These are phyloP conservation scores for Muntiacus muntjak DNA, from an alignment of 2,113 vertebrate genomes.

Conservation along the genomic window DNA sequence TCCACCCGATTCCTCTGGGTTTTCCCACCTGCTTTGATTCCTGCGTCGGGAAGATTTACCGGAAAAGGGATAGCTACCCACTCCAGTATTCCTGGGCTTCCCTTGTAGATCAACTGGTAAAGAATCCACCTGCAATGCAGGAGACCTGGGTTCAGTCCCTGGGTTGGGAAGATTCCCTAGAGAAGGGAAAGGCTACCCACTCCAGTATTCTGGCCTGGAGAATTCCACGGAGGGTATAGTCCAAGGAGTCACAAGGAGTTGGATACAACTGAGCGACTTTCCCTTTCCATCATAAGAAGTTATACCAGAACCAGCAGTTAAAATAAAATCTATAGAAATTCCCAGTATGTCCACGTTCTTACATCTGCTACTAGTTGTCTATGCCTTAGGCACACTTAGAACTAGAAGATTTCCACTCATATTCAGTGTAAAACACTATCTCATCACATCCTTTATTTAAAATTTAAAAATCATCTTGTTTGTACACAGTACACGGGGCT, in stretches of 20 bases:
- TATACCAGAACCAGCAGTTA: neutral
- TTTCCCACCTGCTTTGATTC: neutral
- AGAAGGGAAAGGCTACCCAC: neutral
- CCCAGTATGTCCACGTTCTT: neutral
- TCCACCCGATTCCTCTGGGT: no score
- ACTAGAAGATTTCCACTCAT: neutral
- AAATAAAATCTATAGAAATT: neutral
- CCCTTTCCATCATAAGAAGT: neutral
- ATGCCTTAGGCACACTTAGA: neutral
- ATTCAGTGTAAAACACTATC: neutral
- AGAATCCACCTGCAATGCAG: fast-evolving
- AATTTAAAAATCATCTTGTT: neutral
- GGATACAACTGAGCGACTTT: neutral
- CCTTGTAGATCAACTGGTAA: neutral
- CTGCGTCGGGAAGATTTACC: neutral
- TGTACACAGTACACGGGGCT: neutral
- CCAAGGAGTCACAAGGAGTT: neutral
- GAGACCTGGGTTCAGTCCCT: neutral
- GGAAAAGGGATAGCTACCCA: neutral
- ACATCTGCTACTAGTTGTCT: neutral
- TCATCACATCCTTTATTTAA: neutral
- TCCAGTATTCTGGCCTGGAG: neutral
- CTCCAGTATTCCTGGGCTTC: neutral
- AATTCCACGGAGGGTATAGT: neutral
- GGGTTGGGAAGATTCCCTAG: neutral